Conservation (phyloP, 2,797 vertebrate genomes). For the Pangasius macronema region DNA sequence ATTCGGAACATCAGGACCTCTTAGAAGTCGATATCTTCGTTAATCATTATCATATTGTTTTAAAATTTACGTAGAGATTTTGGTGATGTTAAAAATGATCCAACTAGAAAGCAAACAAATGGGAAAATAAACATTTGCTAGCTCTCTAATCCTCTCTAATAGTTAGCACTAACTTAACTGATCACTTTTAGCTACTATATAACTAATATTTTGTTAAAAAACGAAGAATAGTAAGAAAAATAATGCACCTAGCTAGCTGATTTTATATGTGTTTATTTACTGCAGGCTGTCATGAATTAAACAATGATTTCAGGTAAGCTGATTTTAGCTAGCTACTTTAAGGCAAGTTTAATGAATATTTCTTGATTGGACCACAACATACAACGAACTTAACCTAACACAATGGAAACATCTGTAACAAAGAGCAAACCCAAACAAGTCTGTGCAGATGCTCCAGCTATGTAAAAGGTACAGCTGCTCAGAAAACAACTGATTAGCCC, state of each 20-base stretch:
- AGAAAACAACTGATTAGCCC: conserved; percentile 60
- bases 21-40: neutral
- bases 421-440: conserved; percentile 42
- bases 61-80: neutral
- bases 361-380: neutral
- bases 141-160: neutral
- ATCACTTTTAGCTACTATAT: neutral
- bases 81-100: neutral
- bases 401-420: conserved; percentile 12
- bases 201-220: neutral
- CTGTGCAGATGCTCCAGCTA: conserved; percentile 32
- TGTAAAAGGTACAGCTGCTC: conserved; percentile 51
- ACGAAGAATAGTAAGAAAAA: no score
- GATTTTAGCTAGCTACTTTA: neutral
- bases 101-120: neutral
- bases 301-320: neutral
- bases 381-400: neutral
- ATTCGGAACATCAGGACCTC: neutral
- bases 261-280: neutral
- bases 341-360: neutral
- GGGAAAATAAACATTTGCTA: neutral
- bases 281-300: neutral
- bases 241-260: neutral
- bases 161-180: no score
- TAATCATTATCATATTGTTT: neutral